Evolutionary conservation across 2,797 vertebrate species (phyloP).

Genomic region (Ibycter americanus): DNA sequence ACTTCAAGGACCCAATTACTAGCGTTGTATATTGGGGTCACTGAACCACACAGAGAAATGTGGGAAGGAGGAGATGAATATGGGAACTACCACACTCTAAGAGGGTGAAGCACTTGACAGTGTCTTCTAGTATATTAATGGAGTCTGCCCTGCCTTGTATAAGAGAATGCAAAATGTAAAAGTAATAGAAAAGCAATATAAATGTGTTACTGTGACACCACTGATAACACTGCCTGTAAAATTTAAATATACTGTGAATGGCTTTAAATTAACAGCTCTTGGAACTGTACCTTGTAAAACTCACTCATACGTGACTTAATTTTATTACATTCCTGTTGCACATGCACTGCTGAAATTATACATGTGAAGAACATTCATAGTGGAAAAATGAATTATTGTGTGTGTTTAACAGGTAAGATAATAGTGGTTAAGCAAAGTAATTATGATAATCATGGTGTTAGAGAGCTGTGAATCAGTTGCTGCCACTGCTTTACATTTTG

Average conservation of each 20-base stretch:
- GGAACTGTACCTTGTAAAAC: not conserved
- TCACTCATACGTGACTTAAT: not conserved
- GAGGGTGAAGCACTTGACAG: not conserved
- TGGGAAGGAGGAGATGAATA: not conserved
- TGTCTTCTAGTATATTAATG: not conserved
- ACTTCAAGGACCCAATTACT: not conserved
- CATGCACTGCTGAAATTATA: not conserved
- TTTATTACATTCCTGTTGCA: not conserved
- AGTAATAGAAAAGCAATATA: not conserved
- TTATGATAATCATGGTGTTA: not conserved
- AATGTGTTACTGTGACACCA: not conserved
- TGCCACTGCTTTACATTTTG: not conserved
- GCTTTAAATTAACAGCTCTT: conserved; percentile 25
- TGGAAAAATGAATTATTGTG: not conserved
- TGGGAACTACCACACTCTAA: not conserved
- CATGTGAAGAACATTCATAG: not conserved
- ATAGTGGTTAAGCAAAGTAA: not conserved
- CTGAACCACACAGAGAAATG: not conserved
- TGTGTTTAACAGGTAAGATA: not conserved
- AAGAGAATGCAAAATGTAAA: not conserved
- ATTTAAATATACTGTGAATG: not conserved
- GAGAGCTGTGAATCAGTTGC: not conserved
- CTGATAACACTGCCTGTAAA: conserved; percentile 22
- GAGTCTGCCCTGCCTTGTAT: not conserved
- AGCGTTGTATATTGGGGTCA: not conserved